Evolutionary conservation across 2,113 vertebrate genomes (phyloP).

Genomic region (Xiphophorus couchianus): DNA sequence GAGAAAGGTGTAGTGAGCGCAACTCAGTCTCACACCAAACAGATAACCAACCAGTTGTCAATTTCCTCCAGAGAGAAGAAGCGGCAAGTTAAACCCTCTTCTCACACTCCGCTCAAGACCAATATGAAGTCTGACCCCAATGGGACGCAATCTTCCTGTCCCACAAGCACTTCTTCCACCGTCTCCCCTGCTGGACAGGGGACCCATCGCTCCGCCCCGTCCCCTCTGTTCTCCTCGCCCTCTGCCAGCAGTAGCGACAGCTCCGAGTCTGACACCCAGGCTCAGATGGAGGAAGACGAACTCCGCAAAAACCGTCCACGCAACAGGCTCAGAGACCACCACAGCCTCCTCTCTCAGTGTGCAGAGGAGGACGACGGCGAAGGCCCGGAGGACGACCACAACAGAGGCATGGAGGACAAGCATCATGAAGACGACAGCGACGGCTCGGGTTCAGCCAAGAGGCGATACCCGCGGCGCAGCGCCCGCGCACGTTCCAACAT

Average conservation of each 20-base stretch:
- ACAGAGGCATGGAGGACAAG: slow-evolving; percentile 81
- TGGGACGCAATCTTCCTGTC: slow-evolving; percentile 72
- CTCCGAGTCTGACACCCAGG: slow-evolving; percentile 79
- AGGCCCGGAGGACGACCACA: slow-evolving; percentile 68
- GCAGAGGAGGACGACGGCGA: slow-evolving; percentile 76
- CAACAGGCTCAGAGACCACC: slow-evolving; percentile 53
- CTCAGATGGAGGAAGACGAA: slow-evolving; percentile 64
- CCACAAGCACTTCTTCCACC: slow-evolving; percentile 66
- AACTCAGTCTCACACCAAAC: slow-evolving; percentile 67
- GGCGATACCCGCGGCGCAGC: slow-evolving; percentile 94
- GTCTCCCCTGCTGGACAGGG: slow-evolving; percentile 66
- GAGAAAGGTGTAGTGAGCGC: slow-evolving; percentile 66
- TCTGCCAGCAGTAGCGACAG: slow-evolving; percentile 80
- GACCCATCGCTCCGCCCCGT: slow-evolving; percentile 57
- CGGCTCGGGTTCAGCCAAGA: slow-evolving; percentile 87
- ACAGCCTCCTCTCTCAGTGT: slow-evolving; percentile 47
- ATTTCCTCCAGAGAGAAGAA: slow-evolving; percentile 83
- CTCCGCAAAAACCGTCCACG: slow-evolving; percentile 51
- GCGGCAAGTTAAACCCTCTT: slow-evolving; percentile 82
- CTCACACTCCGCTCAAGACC: slow-evolving; percentile 74
- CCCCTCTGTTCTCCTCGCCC: slow-evolving; percentile 74
- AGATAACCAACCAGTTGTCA: slow-evolving; percentile 76
- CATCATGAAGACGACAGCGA: slow-evolving; percentile 89
- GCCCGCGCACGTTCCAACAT: slow-evolving; percentile 96
- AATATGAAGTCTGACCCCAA: slow-evolving; percentile 85